These are phyloP conservation scores for Calliopsis andreniformis DNA, from an alignment of 1,140 invertebrate species.

Conservation along the genomic window DNA sequence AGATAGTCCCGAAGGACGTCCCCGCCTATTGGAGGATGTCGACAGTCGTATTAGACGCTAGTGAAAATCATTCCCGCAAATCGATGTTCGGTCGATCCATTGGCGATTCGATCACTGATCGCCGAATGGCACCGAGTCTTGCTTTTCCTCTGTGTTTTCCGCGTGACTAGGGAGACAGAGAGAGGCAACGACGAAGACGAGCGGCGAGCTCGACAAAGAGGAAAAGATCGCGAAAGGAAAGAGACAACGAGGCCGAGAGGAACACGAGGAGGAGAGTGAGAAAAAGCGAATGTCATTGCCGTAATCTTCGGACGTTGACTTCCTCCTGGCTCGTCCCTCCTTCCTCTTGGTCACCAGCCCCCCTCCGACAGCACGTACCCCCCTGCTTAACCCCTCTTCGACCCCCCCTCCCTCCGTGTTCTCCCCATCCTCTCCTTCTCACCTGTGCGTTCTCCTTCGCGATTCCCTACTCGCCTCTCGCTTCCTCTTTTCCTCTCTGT, in stretches of 20 bases:
- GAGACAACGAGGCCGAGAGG: slow-evolving; percentile 59
- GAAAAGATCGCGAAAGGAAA: slow-evolving; percentile 57
- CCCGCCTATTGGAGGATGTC: no score
- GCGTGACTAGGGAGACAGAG: slow-evolving; percentile 28
- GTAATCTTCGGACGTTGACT: slow-evolving; percentile 82
- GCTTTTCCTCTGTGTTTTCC: slow-evolving; percentile 37
- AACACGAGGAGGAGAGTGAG: slow-evolving; percentile 75
- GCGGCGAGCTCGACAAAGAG: slow-evolving; percentile 32
- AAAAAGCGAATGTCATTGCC: slow-evolving; percentile 82
- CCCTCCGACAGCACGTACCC: slow-evolving; percentile 18
- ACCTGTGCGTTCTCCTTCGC: slow-evolving; percentile 34
- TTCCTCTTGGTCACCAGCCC: slow-evolving; percentile 66
- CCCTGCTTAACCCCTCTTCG: slow-evolving; percentile 15
- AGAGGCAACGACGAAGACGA: slow-evolving; percentile 7
- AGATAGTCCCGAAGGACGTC: no score
- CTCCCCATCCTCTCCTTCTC: slow-evolving; percentile 38
- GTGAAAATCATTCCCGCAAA: no score
- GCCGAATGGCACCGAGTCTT: not conserved
- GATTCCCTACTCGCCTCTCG: slow-evolving; percentile 32
- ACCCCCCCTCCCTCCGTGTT: slow-evolving; percentile 9
- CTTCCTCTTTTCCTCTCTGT: slow-evolving; percentile 20
- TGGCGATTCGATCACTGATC: not conserved
- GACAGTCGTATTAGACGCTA: no score
- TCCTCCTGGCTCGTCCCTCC: slow-evolving; percentile 74
- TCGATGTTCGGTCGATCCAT: not conserved